Conservation (phyloP, 2,113 vertebrate genomes). For the Petromus typicus region DNA sequence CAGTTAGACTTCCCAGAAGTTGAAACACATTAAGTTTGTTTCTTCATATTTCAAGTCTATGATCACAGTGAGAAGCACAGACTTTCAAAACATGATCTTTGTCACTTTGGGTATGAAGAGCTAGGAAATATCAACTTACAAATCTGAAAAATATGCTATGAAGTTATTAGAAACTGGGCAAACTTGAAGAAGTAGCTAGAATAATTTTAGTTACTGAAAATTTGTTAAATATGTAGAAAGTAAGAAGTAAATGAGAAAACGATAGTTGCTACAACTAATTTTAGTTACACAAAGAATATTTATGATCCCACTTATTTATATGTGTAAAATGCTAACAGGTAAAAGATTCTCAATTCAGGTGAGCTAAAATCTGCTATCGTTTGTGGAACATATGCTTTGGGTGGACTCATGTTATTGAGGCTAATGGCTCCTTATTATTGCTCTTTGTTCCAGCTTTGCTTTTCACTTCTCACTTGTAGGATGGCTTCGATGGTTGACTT, state of each 20-base stretch:
- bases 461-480: slow-evolving; percentile 76
- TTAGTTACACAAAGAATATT: neutral
- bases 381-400: slow-evolving; percentile 71
- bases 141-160: neutral
- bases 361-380: slow-evolving; percentile 72
- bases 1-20: neutral
- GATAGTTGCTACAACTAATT: neutral
- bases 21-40: neutral
- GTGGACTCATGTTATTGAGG: slow-evolving; percentile 63
- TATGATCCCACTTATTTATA: slow-evolving; percentile 15
- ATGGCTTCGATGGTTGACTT: slow-evolving; percentile 83
- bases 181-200: neutral
- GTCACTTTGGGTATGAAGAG: neutral
- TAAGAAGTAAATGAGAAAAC: neutral
- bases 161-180: neutral
- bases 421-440: slow-evolving; percentile 80
- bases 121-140: neutral
- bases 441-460: slow-evolving; percentile 78
- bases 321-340: slow-evolving; percentile 38
- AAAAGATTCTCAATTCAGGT: slow-evolving; percentile 59
- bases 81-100: neutral
- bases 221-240: neutral
- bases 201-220: neutral
- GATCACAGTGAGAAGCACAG: neutral
- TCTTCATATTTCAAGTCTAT: neutral